Percentiles rank a stretch among this genome's conserved stretches.
phyloP scores from a whole-genome alignment of 2,797 vertebrate species.

The Euthynnus affinis region DNA sequence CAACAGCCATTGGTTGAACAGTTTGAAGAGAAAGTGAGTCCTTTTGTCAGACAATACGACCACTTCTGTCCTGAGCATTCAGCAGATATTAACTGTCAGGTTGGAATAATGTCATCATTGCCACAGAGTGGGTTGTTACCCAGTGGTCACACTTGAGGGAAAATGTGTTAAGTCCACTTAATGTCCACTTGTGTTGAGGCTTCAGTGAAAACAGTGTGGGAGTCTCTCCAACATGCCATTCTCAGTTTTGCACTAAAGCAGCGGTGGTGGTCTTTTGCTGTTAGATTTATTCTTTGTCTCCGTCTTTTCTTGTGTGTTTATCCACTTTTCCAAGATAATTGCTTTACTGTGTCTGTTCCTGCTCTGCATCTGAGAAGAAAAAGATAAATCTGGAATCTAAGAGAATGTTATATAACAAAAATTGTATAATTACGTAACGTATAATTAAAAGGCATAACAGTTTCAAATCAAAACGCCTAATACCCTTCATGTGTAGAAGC shows the following conservation, averaged over 20 bases:
- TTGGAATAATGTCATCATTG: conserved; percentile 57
- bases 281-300: conserved; percentile 18
- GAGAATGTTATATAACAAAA: conserved; percentile 31
- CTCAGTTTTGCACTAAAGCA: conserved; percentile 21
- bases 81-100: conserved; percentile 40
- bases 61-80: conserved; percentile 1
- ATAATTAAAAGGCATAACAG: conserved; percentile 40
- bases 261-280: conserved; percentile 18
- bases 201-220: conserved; percentile 38
- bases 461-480: conserved; percentile 15
- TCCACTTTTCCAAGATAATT: conserved; percentile 8
- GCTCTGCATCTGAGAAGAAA: conserved; percentile 29
- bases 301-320: conserved; percentile 15
- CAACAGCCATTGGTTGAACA: conserved; percentile 14
- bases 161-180: conserved; percentile 59
- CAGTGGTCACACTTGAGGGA: conserved; percentile 57
- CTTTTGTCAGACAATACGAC: conserved; percentile 10
- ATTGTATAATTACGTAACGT: conserved; percentile 29
- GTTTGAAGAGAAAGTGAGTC: not conserved
- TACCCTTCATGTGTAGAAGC: conserved; percentile 5
- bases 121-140: conserved; percentile 51
- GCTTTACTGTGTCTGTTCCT: conserved; percentile 16
- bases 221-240: conserved; percentile 38
- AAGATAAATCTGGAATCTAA: conserved; percentile 16
- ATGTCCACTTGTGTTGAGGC: conserved; percentile 48